These are phyloP conservation scores for Altica lythri DNA, from an alignment of 2,888 invertebrate genomes.

Conservation along the genomic window DNA sequence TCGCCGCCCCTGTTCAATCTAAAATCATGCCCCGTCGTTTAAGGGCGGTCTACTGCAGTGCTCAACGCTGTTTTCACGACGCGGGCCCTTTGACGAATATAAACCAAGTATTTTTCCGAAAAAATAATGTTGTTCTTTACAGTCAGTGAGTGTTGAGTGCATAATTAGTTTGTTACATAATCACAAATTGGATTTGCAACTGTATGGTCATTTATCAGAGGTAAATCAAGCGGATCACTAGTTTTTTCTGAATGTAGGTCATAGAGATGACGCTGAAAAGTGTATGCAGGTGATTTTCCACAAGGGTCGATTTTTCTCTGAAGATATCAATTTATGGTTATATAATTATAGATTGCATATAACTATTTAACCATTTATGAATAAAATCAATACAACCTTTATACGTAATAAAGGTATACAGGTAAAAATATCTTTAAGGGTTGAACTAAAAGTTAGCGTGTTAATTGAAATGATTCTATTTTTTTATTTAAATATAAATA, in stretches of 20 bases:
- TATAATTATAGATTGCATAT: too few relatives aligned
- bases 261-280: constrained; percentile 3
- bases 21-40: neutral
- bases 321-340: too few relatives aligned
- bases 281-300: constrained; percentile 4
- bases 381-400: too few relatives aligned
- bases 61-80: neutral
- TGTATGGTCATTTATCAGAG: neutral
- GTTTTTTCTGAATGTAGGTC: constrained; percentile 6
- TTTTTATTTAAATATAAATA: too few relatives aligned
- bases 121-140: neutral
- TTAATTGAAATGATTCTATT: too few relatives aligned
- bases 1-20: neutral
- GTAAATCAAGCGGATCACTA: neutral
- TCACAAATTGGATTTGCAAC: neutral
- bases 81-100: neutral
- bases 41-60: constrained; percentile 14
- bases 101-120: neutral
- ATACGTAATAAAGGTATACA: too few relatives aligned
- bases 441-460: too few relatives aligned
- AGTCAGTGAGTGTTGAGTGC: neutral
- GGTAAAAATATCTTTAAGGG: too few relatives aligned
- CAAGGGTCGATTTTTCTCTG: constrained; percentile 2
- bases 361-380: too few relatives aligned
- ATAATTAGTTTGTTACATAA: neutral